These are phyloP conservation scores for Parazoanthus swiftii DNA, from an alignment of 92 coral and sea anemone genomes.

Conservation along the genomic window DNA sequence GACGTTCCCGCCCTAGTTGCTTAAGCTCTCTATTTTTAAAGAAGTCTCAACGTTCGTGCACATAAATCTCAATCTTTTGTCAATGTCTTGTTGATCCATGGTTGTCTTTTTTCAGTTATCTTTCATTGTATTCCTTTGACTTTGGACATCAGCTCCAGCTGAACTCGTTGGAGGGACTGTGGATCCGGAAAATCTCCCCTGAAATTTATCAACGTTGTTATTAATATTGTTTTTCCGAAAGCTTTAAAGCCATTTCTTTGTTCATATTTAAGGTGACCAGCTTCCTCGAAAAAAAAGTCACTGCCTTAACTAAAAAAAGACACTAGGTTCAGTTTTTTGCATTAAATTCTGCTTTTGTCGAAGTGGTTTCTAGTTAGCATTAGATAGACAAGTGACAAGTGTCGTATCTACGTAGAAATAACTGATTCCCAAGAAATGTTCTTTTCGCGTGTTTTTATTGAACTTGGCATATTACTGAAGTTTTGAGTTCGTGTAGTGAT, in stretches of 20 bases:
- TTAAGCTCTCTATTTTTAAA: no score
- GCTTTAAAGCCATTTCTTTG: not conserved
- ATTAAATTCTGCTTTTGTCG: not conserved
- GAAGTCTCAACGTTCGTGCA: no score
- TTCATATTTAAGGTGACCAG: not conserved
- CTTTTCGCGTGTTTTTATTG: not conserved
- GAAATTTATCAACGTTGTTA: not conserved
- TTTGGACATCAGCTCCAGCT: not conserved
- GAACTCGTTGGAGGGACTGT: not conserved
- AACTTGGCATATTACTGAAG: not conserved
- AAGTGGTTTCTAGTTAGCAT: not conserved
- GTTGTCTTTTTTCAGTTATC: not conserved
- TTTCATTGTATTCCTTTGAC: not conserved
- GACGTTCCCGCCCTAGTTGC: no score
- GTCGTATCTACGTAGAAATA: not conserved
- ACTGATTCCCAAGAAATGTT: not conserved
- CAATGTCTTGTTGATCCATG: no score
- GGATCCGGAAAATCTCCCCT: constrained; percentile 26
- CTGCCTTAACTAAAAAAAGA: not conserved
- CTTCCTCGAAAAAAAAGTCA: not conserved
- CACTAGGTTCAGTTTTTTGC: not conserved
- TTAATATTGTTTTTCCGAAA: not conserved
- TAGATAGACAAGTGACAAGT: not conserved
- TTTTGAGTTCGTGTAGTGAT: no score
- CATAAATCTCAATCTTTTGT: no score